These are phyloP conservation scores for Oryzias woworae DNA, from an alignment of 2,113 vertebrate genomes.

Conservation along the genomic window DNA sequence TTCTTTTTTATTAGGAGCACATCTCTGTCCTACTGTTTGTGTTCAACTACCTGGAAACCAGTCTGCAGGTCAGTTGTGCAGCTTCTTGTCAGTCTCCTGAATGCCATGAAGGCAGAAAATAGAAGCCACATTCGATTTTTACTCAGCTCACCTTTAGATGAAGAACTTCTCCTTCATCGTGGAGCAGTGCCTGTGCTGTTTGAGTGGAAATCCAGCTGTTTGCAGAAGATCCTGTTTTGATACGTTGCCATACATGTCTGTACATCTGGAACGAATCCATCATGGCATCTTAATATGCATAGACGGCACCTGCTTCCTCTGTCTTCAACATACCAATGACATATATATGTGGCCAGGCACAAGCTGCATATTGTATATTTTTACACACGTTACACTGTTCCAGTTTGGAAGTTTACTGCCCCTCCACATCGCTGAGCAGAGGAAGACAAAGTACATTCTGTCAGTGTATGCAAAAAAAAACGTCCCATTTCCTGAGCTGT, in stretches of 20 bases:
- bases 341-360: background rate
- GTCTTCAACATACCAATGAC: slow-evolving; percentile 21
- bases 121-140: slow-evolving; percentile 32
- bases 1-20: background rate
- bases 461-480: slow-evolving; percentile 16
- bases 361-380: background rate
- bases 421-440: slow-evolving; percentile 12
- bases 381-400: background rate
- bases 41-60: slow-evolving; percentile 34
- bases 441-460: slow-evolving; percentile 46
- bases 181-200: slow-evolving; percentile 69
- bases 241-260: slow-evolving; percentile 65
- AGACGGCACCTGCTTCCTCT: slow-evolving; percentile 53
- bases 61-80: slow-evolving; percentile 72
- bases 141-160: slow-evolving; percentile 21
- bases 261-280: slow-evolving; percentile 77
- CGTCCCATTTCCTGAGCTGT: slow-evolving; percentile 36
- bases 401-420: slow-evolving; percentile 10
- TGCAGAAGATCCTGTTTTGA: slow-evolving; percentile 76
- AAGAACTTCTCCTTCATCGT: slow-evolving; percentile 12
- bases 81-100: slow-evolving; percentile 37
- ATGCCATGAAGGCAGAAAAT: slow-evolving; percentile 49
- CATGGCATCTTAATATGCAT: slow-evolving; percentile 24
- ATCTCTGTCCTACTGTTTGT: slow-evolving; percentile 1
- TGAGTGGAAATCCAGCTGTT: slow-evolving; percentile 81